Evolutionary conservation across 1,140 invertebrate genomes (phyloP).

Genomic region (Drosophila varians): DNA sequence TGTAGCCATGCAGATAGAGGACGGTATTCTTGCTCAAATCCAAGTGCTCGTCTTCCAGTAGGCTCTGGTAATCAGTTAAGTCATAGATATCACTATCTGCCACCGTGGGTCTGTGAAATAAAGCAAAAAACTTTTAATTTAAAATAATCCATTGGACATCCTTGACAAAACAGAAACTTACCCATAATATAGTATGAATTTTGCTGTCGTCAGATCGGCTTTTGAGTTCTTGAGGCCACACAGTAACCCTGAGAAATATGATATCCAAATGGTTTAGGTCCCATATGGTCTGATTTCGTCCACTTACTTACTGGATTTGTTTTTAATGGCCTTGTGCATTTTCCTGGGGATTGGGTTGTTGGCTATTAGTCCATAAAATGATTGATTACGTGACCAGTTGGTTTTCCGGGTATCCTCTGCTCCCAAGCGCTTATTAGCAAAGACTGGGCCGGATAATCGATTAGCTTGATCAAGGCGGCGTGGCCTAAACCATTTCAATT

Average conservation of each 20-base stretch:
- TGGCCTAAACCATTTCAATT: conserved; percentile 39
- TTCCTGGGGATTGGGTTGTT: conserved; percentile 6
- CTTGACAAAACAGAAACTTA: conserved; percentile 17
- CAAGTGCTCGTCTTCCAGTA: conserved; percentile 84
- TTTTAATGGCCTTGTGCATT: conserved; percentile 76
- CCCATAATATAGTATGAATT: conserved; percentile 76
- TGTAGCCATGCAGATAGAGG: conserved; percentile 86
- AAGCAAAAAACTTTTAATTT: not conserved
- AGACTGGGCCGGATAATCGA: conserved; percentile 35
- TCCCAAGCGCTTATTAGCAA: conserved; percentile 23
- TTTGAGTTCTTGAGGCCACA: conserved; percentile 64
- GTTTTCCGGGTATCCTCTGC: conserved; percentile 43
- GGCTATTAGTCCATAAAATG: conserved; percentile 38
- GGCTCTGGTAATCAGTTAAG: conserved; percentile 60
- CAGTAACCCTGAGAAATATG: conserved; percentile 56
- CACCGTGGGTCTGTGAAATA: conserved; percentile 53
- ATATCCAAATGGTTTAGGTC: conserved; percentile 3
- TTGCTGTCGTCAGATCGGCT: conserved; percentile 65
- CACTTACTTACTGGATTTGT: conserved; percentile 67
- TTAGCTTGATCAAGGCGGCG: conserved; percentile 20
- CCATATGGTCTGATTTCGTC: conserved; percentile 12
- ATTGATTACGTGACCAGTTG: conserved; percentile 38
- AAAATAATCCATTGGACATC: not conserved
- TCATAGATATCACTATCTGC: conserved; percentile 76
- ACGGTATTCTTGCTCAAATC: conserved; percentile 85